Evolutionary conservation across 2,888 invertebrate species (phyloP).

Genomic region (Linyphia triangularis): DNA sequence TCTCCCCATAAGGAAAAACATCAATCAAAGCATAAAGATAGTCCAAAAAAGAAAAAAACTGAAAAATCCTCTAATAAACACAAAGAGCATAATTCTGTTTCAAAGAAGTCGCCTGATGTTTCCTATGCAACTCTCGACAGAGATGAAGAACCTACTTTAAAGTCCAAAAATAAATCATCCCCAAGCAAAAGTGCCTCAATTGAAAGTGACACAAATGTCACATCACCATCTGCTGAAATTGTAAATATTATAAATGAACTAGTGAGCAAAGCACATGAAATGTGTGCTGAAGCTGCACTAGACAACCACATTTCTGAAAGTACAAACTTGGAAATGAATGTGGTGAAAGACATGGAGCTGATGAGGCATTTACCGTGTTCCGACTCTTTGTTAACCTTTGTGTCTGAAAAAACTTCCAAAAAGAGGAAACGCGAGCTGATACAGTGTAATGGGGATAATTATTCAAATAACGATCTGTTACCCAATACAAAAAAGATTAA

Average conservation of each 20-base stretch:
- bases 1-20: slow-evolving; percentile 58
- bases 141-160: slow-evolving; percentile 14
- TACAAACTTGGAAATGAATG: neutral
- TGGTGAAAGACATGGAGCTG: neutral
- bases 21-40: slow-evolving; percentile 60
- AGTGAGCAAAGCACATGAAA: neutral
- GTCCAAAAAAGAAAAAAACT: slow-evolving; percentile 27
- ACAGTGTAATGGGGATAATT: slow-evolving; percentile 27
- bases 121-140: slow-evolving; percentile 26
- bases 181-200: slow-evolving; percentile 67
- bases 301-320: neutral
- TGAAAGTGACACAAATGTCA: slow-evolving; percentile 22
- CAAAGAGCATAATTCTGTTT: slow-evolving; percentile 54
- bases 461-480: slow-evolving; percentile 4
- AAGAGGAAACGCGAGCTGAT: slow-evolving; percentile 16
- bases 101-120: slow-evolving; percentile 38
- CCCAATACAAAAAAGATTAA: slow-evolving; percentile 4
- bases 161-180: slow-evolving; percentile 41
- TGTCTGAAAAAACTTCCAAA: neutral
- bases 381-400: neutral
- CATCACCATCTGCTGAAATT: slow-evolving; percentile 8
- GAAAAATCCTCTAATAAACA: slow-evolving; percentile 48
- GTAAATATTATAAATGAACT: neutral
- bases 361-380: neutral
- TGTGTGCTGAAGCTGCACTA: neutral